Evolutionary conservation across 2,113 vertebrate species (phyloP).

Genomic region (Egretta garzetta): DNA sequence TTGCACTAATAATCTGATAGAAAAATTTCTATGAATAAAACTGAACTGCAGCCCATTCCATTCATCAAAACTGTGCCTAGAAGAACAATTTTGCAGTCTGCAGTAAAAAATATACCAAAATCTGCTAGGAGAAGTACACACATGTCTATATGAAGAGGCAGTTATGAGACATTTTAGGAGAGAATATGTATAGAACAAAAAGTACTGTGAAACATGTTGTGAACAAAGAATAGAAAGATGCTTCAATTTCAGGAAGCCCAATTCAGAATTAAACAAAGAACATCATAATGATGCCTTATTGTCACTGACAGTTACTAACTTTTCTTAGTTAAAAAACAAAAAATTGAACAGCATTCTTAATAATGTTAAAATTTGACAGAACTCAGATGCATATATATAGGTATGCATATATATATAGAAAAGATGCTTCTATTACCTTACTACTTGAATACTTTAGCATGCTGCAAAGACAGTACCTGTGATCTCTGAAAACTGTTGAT

Average conservation of each 20-base stretch:
- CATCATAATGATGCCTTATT: background rate
- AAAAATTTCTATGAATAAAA: background rate
- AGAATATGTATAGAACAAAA: background rate
- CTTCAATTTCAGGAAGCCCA: background rate
- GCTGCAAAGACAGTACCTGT: background rate
- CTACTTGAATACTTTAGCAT: background rate
- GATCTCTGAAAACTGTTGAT: background rate
- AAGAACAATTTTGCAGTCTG: background rate
- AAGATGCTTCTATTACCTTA: background rate
- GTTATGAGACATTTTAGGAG: background rate
- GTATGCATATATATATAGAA: background rate
- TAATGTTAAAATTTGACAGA: background rate
- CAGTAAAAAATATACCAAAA: background rate
- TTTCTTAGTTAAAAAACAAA: background rate
- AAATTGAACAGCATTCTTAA: background rate
- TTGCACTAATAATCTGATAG: background rate
- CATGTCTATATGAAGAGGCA: background rate
- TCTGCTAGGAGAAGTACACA: background rate
- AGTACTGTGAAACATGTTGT: background rate
- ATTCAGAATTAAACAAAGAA: background rate
- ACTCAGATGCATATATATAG: background rate
- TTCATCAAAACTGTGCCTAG: background rate
- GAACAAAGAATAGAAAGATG: background rate
- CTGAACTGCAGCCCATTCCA: background rate
- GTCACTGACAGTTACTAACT: background rate